Evolutionary conservation across 2,113 vertebrate genomes (phyloP).

Genomic region (Trichomycterus rosablanca): DNA sequence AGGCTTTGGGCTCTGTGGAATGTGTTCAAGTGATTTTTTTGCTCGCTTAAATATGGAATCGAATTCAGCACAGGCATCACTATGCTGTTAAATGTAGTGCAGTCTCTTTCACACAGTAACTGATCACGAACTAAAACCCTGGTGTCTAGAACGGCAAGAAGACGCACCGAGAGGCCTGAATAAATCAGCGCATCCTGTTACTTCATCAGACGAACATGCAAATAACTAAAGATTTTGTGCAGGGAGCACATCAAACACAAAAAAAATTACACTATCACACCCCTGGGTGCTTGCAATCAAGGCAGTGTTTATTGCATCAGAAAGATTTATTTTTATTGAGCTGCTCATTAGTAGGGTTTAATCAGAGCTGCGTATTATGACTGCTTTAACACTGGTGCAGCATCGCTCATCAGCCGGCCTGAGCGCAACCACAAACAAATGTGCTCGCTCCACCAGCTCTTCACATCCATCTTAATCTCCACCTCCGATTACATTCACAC

Average conservation of each 20-base stretch:
- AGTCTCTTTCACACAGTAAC: conserved; percentile 3
- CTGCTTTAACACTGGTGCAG: conserved; percentile 36
- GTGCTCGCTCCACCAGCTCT: conserved; percentile 3
- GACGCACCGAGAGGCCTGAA: neutral
- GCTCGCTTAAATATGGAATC: conserved; percentile 36
- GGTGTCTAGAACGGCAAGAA: conserved; percentile 17
- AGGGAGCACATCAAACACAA: conserved; percentile 36
- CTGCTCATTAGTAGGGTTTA: conserved; percentile 53
- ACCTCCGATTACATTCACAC: conserved; percentile 14
- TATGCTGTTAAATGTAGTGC: conserved; percentile 24
- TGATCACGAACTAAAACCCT: conserved; percentile 31
- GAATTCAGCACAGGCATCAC: conserved; percentile 30
- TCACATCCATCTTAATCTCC: no score
- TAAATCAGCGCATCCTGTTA: conserved; percentile 25
- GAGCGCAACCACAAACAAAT: conserved; percentile 31
- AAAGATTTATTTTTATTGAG: conserved; percentile 52
- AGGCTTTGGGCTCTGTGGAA: conserved; percentile 30
- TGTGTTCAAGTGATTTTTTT: conserved; percentile 32
- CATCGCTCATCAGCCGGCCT: conserved; percentile 34
- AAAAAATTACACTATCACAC: conserved; percentile 49
- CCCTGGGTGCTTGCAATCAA: conserved; percentile 46
- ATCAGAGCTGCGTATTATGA: conserved; percentile 44
- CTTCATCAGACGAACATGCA: conserved; percentile 32
- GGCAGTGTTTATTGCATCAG: conserved; percentile 47
- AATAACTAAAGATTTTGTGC: conserved; percentile 21